Percentiles rank a stretch among this genome's conserved stretches.
Conservation (phyloP, 2,113 vertebrate genomes). For the Corydoras sp. region DNA sequence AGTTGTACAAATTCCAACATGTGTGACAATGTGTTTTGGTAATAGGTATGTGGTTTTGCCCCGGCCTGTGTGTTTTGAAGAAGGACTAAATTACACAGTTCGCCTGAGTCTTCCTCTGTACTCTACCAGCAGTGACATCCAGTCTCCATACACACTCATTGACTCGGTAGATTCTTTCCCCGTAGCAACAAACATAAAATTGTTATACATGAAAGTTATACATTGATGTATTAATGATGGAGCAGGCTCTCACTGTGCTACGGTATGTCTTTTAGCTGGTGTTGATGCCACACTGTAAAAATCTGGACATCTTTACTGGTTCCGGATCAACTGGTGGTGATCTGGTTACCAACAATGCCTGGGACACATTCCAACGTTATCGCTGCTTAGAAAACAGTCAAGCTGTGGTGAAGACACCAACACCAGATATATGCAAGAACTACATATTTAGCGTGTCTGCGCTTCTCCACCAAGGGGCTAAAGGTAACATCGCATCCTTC, state of each 20-base stretch:
- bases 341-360: conserved; percentile 67
- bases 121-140: conserved; percentile 69
- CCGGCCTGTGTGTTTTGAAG: conserved; percentile 85
- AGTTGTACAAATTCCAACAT: too few species aligned
- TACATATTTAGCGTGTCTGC: conserved; percentile 94
- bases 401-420: conserved; percentile 82
- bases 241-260: too few species aligned
- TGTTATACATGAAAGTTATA: too few species aligned
- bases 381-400: conserved; percentile 92
- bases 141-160: conserved; percentile 86
- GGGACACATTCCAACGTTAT: conserved; percentile 93
- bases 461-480: conserved; percentile 78
- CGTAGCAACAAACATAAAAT: too few species aligned
- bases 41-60: conserved; percentile 79
- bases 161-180: conserved; percentile 78
- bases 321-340: conserved; percentile 71
- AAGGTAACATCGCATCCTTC: conserved; percentile 61
- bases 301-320: conserved; percentile 85
- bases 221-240: too few species aligned
- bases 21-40: neutral
- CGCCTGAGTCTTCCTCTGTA: conserved; percentile 83
- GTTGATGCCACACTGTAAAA: conserved; percentile 91
- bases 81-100: conserved; percentile 86
- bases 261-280: conserved; percentile 71
- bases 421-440: conserved; percentile 89